Evolutionary conservation across 2,113 vertebrate genomes (phyloP).

Genomic region (Cervus canadensis): DNA sequence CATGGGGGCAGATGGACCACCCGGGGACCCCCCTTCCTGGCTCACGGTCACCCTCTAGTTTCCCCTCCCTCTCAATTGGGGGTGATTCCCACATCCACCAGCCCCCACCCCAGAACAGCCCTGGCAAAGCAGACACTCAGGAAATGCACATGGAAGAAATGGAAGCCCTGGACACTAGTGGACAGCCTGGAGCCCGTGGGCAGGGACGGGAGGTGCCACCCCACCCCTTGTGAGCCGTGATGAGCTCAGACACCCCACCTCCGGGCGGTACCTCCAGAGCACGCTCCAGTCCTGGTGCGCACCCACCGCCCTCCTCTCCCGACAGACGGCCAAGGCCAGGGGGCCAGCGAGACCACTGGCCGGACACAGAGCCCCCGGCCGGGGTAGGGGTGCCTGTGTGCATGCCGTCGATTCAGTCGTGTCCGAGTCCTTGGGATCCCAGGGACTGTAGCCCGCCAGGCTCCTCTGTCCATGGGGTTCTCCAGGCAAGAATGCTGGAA

Average conservation of each 20-base stretch:
- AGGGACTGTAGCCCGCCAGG: background rate
- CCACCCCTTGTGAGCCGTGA: background rate
- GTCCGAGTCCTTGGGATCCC: background rate
- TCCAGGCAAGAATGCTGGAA: background rate
- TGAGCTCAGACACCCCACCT: background rate
- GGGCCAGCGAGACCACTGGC: background rate
- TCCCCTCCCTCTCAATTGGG: rapidly evolving
- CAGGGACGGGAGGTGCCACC: rapidly evolving
- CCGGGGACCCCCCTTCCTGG: background rate
- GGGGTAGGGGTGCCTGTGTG: rapidly evolving
- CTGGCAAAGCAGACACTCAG: rapidly evolving
- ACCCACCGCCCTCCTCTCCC: background rate
- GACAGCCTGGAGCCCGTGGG: rapidly evolving
- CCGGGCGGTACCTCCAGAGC: rapidly evolving
- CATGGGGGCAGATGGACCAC: background rate
- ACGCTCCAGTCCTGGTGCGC: rapidly evolving
- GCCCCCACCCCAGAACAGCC: rapidly evolving
- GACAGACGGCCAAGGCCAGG: rapidly evolving
- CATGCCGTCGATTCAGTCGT: rapidly evolving
- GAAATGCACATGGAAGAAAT: rapidly evolving
- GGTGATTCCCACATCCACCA: rapidly evolving
- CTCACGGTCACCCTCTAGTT: too few species aligned
- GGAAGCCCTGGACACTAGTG: rapidly evolving
- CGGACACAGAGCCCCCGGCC: rapidly evolving
- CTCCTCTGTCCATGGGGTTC: background rate